Percentiles rank a stretch among this genome's conserved stretches.
These are phyloP conservation scores for Congeria kusceri DNA, from an alignment of 2,888 invertebrate species.

Conservation along the genomic window DNA sequence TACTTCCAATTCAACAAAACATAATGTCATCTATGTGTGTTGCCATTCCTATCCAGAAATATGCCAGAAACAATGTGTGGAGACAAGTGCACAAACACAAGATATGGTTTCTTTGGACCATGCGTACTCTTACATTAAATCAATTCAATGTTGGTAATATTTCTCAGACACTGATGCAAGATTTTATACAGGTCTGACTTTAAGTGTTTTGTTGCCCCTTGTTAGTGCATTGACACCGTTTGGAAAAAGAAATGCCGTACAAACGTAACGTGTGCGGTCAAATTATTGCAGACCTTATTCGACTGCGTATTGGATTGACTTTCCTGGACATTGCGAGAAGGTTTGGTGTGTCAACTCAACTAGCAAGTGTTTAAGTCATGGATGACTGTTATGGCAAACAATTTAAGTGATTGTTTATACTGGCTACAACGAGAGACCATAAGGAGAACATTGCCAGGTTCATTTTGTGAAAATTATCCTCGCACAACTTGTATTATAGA, in stretches of 20 bases:
- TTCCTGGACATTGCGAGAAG: slow-evolving; percentile 2
- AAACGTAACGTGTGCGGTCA: neutral
- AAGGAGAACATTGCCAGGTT: slow-evolving; percentile 1
- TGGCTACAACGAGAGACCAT: neutral
- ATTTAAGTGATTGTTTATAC: neutral
- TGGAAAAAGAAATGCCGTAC: neutral
- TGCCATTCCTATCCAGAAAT: neutral
- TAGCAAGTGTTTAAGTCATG: slow-evolving; percentile 5
- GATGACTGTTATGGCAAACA: neutral
- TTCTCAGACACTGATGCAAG: neutral
- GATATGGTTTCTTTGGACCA: neutral
- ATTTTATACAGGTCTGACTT: slow-evolving; percentile 7
- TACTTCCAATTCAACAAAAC: too few species aligned
- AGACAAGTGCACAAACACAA: neutral
- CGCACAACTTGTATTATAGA: slow-evolving; percentile 6
- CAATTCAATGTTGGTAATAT: neutral
- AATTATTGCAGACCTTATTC: neutral
- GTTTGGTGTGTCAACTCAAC: neutral
- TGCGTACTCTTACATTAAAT: neutral
- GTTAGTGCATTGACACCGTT: neutral
- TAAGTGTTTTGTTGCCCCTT: neutral
- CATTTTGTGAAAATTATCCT: neutral
- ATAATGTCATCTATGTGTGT: neutral
- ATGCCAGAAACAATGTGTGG: neutral
- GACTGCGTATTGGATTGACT: neutral